Conservation (phyloP, 2,113 vertebrate species). For the Pitta sordida region DNA sequence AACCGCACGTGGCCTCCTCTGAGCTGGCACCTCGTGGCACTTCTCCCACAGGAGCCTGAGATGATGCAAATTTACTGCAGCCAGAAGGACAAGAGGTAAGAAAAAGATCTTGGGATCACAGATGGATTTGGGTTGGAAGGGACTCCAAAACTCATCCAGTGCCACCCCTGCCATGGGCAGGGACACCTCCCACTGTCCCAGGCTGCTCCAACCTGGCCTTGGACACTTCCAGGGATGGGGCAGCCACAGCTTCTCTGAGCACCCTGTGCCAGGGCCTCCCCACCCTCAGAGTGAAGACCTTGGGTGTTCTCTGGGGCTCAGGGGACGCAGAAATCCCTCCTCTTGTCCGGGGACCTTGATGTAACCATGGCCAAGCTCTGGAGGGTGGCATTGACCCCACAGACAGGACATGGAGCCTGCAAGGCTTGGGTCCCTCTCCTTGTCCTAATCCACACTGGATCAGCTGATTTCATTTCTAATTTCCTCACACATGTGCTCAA, state of each 20-base stretch:
- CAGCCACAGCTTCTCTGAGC: neutral
- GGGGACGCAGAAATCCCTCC: neutral
- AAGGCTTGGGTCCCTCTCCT: neutral
- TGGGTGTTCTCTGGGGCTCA: fast-evolving
- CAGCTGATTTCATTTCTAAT: slow-evolving; percentile 70
- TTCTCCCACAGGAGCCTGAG: neutral
- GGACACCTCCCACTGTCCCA: neutral
- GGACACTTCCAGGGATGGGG: neutral
- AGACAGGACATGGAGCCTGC: neutral
- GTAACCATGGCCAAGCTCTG: fast-evolving
- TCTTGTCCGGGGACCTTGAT: neutral
- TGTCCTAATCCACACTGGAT: slow-evolving; percentile 32
- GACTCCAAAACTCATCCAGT: neutral
- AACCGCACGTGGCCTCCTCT: neutral
- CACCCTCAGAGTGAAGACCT: neutral
- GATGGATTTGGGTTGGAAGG: neutral
- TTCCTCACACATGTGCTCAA: slow-evolving; percentile 65
- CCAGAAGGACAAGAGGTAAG: neutral
- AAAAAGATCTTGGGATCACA: neutral
- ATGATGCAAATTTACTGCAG: neutral
- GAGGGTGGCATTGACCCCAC: neutral
- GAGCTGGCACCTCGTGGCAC: neutral
- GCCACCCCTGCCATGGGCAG: neutral
- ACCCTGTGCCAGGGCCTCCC: neutral
- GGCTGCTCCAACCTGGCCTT: fast-evolving